Evolutionary conservation across 2,113 vertebrate genomes (phyloP).

Genomic region (Chelonoidis abingdonii): DNA sequence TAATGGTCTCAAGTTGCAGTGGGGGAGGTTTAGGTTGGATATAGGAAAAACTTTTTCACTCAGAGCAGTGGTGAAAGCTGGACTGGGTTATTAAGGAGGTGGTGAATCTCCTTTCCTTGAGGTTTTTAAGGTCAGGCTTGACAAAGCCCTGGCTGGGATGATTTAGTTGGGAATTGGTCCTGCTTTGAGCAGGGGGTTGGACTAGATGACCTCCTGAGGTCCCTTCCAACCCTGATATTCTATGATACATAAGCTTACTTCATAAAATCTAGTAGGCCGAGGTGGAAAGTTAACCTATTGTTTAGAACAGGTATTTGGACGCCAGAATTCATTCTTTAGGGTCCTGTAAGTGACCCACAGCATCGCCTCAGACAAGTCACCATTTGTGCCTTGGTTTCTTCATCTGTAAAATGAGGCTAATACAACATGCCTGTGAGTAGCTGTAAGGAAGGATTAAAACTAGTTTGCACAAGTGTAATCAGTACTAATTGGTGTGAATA

Average conservation of each 20-base stretch:
- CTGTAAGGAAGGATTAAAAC: not conserved
- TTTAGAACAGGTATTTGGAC: not conserved
- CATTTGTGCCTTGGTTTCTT: not conserved
- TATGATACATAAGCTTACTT: not conserved
- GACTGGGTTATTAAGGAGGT: too few species aligned
- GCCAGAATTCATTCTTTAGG: not conserved
- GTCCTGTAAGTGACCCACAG: not conserved
- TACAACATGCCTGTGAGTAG: not conserved
- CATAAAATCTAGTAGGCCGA: not conserved
- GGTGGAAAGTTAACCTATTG: not conserved
- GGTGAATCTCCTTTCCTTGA: too few species aligned
- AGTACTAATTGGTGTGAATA: not conserved
- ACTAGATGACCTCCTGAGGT: too few species aligned
- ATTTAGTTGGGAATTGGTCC: too few species aligned
- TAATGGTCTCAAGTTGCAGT: too few species aligned
- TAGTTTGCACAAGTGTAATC: not conserved
- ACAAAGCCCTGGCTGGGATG: too few species aligned
- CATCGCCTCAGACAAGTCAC: not conserved
- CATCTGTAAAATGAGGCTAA: not conserved
- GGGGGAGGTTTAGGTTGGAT: too few species aligned
- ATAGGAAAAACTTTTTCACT: too few species aligned
- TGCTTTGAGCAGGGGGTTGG: too few species aligned
- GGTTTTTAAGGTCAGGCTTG: too few species aligned
- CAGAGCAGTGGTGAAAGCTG: too few species aligned
- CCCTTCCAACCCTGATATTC: too few species aligned